Conservation (phyloP, 2,888 invertebrate genomes). For the Caenorhabditis sulstoni region DNA sequence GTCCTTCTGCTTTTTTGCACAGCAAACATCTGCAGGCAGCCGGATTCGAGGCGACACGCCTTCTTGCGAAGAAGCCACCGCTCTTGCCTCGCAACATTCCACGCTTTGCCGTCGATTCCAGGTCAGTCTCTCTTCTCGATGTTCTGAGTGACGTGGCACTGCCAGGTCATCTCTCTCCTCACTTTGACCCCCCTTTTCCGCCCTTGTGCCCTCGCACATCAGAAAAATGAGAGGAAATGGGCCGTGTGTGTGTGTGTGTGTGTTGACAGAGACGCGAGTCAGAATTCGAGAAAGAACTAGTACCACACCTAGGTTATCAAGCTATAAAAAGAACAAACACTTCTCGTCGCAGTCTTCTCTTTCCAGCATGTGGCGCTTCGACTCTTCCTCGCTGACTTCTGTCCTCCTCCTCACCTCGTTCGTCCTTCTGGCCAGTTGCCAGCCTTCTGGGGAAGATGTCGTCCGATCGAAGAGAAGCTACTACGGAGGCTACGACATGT, state of each 20-base stretch:
- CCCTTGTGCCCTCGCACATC: constrained; percentile 8
- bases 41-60: constrained; percentile 8
- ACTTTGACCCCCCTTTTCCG: constrained; percentile 20
- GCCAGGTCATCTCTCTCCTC: constrained; percentile 18
- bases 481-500: constrained; percentile 69
- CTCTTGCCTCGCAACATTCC: constrained; percentile 9
- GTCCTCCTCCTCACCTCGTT: constrained; percentile 9
- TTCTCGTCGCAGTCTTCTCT: not conserved
- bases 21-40: constrained; percentile 7
- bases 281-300: constrained; percentile 1
- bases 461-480: constrained; percentile 61
- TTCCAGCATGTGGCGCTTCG: constrained; percentile 39
- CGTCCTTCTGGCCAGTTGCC: constrained; percentile 5
- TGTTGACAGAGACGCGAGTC: constrained; percentile 32
- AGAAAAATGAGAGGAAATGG: constrained; percentile 30
- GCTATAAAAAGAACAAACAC: constrained; percentile 46
- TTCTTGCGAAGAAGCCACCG: not conserved
- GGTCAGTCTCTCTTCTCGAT: constrained; percentile 1
- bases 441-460: constrained; percentile 19
- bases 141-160: constrained; percentile 8
- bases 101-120: constrained; percentile 4
- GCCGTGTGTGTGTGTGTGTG: constrained; percentile 22
- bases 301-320: constrained; percentile 44
- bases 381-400: constrained; percentile 13
- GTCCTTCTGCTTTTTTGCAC: constrained; percentile 4